phyloP scores from a whole-genome alignment of 2,797 vertebrate species.

The Halcyon chelicuti region DNA sequence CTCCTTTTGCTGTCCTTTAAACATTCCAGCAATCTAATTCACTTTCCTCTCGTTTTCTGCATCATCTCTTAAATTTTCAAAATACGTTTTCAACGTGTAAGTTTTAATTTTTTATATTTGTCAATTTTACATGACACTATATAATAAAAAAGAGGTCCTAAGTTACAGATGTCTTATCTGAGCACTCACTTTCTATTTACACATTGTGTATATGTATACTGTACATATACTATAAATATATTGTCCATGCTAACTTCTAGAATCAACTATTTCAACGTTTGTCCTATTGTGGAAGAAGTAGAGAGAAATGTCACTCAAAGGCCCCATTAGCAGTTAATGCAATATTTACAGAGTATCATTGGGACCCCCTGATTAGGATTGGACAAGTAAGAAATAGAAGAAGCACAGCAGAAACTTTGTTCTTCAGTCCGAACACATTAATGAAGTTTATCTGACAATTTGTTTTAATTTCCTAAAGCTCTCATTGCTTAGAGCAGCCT shows the following conservation, averaged over 20 bases:
- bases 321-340: neutral
- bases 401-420: neutral
- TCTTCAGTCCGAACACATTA: neutral
- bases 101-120: neutral
- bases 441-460: neutral
- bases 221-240: neutral
- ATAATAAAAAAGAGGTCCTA: neutral
- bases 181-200: neutral
- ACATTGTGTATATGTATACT: neutral
- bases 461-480: neutral
- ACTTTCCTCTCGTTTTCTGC: neutral
- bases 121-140: neutral
- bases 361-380: neutral
- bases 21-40: neutral
- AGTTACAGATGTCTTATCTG: neutral
- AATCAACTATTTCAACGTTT: neutral
- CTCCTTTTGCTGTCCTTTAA: neutral
- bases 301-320: neutral
- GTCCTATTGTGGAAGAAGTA: neutral
- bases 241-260: neutral
- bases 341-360: neutral
- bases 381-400: neutral
- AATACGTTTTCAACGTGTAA: no score
- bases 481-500: neutral
- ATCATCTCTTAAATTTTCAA: neutral